phyloP scores from a whole-genome alignment of 2,888 invertebrate species.

The Tinea semifulvella region DNA sequence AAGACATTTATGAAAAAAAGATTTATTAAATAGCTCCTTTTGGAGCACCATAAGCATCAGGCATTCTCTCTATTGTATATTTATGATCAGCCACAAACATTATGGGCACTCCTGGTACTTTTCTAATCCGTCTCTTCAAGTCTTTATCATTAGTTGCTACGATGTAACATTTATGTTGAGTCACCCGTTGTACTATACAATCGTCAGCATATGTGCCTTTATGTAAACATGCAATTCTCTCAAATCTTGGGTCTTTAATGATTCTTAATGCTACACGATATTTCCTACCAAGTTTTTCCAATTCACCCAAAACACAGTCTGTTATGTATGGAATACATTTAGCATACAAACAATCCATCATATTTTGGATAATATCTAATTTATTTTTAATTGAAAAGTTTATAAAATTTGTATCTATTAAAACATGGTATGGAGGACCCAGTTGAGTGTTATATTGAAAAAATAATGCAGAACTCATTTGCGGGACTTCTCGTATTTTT shows the following conservation, averaged over 20 bases:
- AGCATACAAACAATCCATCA: conserved; percentile 99
- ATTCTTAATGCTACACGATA: conserved; percentile 95
- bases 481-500: conserved; percentile 83
- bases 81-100: conserved; percentile 95
- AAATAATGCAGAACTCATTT: conserved; percentile 92
- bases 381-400: conserved; percentile 99
- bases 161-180: conserved; percentile 99
- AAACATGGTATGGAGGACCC: conserved; percentile 96
- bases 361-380: conserved; percentile 93
- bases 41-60: conserved; percentile 97
- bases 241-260: conserved; percentile 93
- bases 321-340: conserved; percentile 98
- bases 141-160: conserved; percentile 99
- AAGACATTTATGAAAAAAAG: conserved; percentile 12
- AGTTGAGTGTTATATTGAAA: conserved; percentile 98
- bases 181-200: conserved; percentile 94
- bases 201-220: conserved; percentile 99
- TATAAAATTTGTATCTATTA: conserved; percentile 98
- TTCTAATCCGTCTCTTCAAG: conserved; percentile 91
- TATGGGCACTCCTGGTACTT: conserved; percentile 98
- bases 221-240: conserved; percentile 91
- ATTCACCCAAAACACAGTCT: conserved; percentile 96
- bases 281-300: conserved; percentile 96
- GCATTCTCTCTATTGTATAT: conserved; percentile 98
- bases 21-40: conserved; percentile 59